Evolutionary conservation across 2,797 vertebrate species (phyloP), one percentile per base, ranked within the genome.

Genomic region (Amblyopsis hoosieri): DNA sequence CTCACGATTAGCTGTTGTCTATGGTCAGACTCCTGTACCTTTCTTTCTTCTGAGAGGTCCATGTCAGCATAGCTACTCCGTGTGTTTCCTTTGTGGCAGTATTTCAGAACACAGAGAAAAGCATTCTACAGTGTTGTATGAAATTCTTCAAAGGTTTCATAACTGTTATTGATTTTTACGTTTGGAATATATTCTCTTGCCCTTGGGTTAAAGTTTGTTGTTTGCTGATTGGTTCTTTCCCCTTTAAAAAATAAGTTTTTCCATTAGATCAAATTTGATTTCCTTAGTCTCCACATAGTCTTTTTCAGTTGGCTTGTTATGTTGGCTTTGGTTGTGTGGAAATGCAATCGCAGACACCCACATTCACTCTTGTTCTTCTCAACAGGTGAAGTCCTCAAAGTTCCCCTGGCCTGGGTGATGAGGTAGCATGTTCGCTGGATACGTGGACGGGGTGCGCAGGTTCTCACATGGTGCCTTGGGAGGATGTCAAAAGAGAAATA

Each of bases 301-400:
- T 84, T 59, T 42, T 42, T 9, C 37, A 7, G 13, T 14, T 48
- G 47, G n/a, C 79, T 79, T 74, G 72, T 86, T 77, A 75, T 71
- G 82, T 88, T 84, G 80, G 82, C 90, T 94, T 92, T 92, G 91
- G 91, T 92, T 90, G 91, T 80, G 86, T 81, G 87, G 15, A 45
- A 11, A 83, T 71, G 51, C 76, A 11, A 78, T 75, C 79, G 82
- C 75, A 57, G 73, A 71, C 69, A 14, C 54, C 33, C 31, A 42
- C 73, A 76, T 66, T 12, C 60, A 29, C 72, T 55, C 60, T 55
- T 14, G 31, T 64, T 60, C 68, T 60, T 78, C 85, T 94, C 94
- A 97, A 92, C 97, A 99, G 81, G 97, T 98, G 93, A 99, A 99
- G 93, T 99, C 97, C 89, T 99, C 97, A 69, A 99, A 99, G 80